These are phyloP conservation scores for Hyaena hyaena DNA, from an alignment of 2,113 vertebrate species.

Conservation along the genomic window DNA sequence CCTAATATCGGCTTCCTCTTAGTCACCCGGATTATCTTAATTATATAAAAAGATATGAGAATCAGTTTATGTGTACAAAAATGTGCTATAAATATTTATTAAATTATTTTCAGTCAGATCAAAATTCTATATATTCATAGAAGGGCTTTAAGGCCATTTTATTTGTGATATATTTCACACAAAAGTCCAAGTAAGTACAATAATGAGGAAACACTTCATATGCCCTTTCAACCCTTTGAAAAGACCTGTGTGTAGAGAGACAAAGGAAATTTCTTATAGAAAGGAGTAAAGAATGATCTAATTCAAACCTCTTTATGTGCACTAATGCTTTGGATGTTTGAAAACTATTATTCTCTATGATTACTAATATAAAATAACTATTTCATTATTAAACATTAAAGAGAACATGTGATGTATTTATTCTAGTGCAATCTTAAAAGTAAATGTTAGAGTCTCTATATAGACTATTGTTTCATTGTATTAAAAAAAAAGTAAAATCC, in stretches of 20 bases:
- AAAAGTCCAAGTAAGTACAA: background rate
- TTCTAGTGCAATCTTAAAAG: background rate
- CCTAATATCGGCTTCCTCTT: background rate
- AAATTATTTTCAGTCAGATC: background rate
- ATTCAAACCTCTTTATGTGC: background rate
- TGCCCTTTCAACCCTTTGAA: background rate
- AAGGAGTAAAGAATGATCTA: background rate
- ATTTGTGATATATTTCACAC: background rate
- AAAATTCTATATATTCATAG: background rate
- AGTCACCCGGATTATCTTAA: background rate
- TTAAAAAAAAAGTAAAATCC: background rate
- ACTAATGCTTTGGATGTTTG: slow-evolving; percentile 11
- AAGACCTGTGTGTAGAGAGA: background rate
- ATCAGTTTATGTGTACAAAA: background rate
- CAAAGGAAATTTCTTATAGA: background rate
- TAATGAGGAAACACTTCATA: background rate
- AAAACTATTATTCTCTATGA: slow-evolving; percentile 20
- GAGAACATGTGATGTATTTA: background rate
- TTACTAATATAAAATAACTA: slow-evolving; percentile 7
- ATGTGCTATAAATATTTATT: background rate
- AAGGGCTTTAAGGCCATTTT: background rate
- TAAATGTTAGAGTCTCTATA: background rate
- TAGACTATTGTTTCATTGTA: background rate
- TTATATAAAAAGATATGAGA: background rate
- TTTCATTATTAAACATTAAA: slow-evolving; percentile 17